Evolutionary conservation across 2,888 invertebrate genomes (phyloP), one percentile per base, ranked within the genome.

Genomic region (Onchidella celtica): DNA sequence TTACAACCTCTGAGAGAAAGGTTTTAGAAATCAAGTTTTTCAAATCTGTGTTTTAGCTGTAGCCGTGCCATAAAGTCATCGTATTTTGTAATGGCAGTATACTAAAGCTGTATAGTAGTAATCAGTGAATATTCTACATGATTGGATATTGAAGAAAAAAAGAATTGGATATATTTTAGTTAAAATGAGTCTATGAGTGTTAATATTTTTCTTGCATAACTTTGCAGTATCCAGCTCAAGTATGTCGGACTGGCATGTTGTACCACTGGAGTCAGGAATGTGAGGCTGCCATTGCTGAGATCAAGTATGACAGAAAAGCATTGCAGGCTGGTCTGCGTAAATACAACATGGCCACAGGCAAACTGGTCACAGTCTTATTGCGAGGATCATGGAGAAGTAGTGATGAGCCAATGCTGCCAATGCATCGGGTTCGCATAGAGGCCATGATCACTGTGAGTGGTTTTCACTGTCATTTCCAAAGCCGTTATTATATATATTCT

Each of bases 181-280:
- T n/a, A n/a, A n/a, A n/a, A n/a, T n/a, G n/a, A n/a, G n/a, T 47
- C 17, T 6, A 47, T 47, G 47, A 47, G 47, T 47, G 9, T 47
- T 47, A 11, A 6, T 47, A 17, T 47, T 47, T 17, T 17, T 47
- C 6, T 17, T 47, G 17, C 17, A 47, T 47, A 47, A 24, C 9
- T n/a, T n/a, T n/a, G n/a, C 88, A 93, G 92, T 93, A 93, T 85
- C 92, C 93, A 69, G 88, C 92, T 21, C 93, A 93, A 87, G 90
- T 93, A 24, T 93, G 93, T 85, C 86, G 91, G 4, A 86, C 92
- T 84, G 93, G 91, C 24, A 87, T 93, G 89, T 84, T 93, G 72
- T 92, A 90, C 83, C 90, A 89, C 84, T 93, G 93, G 93, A 93
- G 92, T 9, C 86, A 87, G 79, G 93, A 93, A 81, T 91, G 92